Evolutionary conservation across 37 sponge, comb jelly and placozoan genomes (phyloP), one percentile per base, ranked within the genome.

Genomic region (Agelas oroides): DNA sequence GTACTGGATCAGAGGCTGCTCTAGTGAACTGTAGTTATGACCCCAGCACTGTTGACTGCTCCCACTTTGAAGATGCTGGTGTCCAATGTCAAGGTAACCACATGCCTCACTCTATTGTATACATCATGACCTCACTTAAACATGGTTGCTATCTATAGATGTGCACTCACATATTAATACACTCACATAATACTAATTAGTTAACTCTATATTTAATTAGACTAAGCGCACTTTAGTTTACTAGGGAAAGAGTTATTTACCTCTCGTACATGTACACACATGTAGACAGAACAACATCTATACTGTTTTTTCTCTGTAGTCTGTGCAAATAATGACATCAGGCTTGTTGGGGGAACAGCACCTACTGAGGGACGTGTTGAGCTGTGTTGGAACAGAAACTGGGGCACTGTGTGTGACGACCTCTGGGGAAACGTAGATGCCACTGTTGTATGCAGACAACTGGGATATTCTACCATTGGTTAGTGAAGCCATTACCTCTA

Each of bases 1-100:
- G 92, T 52, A 68, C 28, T 15, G 91, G 91, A 27, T 55, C 81
- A 14, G 91, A 90, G 40, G 16, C 17, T 1, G n/a, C 83, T 15
- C 64, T 88, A 58, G 31, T 38, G 12, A 25, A 78, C 70, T 89
- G 90, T 40, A 74, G 59, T 11, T 32, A 46, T 33, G 62, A 75
- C 13, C 61, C 38, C 0, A n/a, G 77, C 2, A n/a, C 37, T 18
- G 77, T 76, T 57, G 64, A 85, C 70, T 67, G 77, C 19, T 31
- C 38, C 17, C 59, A 68, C 40, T n/a, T 20, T 30, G 83, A 83
- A 68, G 73, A 71, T 18, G 73, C 72, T 1, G 83, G 83, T 32
- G 72, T 71, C 8, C 30, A 33, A 31, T 83, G 83, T 75, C 12
- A 53, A 54, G 21, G 56, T 75, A 55, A 55, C 24, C 16, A 15